Base-by-base conservation (phyloP, 2,888 invertebrate species). In the Megamerina dolium region DNA sequence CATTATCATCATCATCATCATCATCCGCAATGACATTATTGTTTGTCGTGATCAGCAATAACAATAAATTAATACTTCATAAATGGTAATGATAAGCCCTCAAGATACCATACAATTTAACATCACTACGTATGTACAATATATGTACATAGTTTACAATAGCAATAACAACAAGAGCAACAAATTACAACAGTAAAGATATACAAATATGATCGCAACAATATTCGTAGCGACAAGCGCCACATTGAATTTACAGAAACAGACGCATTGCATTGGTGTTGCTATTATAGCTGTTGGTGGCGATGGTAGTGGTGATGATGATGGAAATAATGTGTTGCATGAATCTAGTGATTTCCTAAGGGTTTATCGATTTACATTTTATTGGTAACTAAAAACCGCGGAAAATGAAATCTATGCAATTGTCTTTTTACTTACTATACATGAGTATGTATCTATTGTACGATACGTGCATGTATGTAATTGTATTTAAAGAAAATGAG, bases 1-100 rank as follows among this genome's bases (percentile, higher is more conserved):
- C 23, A 39, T 35, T 21, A 40, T 29, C 19, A 23, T n/a, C n/a
- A n/a, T n/a, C n/a, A n/a, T n/a, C n/a, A n/a, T n/a, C n/a, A n/a
- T n/a, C 37, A 41, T 45, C 41, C 13, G 34, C 37, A 29, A 31
- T 46, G 31, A 42, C 38, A 38, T 37, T 31, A 31, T 46, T 38
- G 46, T n/a, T n/a, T 39, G 42, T 46, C 46, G 46, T 46, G 46
- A 39, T 39, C 42, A 19, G 29, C 46, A 46, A 46, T 43, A 43
- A 46, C 39, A 46, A 46, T 46, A 46, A 46, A 46, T 46, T 46
- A 46, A 46, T 46, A 46, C 42, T 46, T 43, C 46, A 46, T 46
- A 46, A 46, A 46, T 46, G 43, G 39, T 46, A 46, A 46, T 46
- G 46, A 43, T 42, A 46, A 46, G 38, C 39, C 46, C 46, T 23